Evolutionary conservation across 2,888 invertebrate genomes (phyloP), one percentile per base, ranked within the genome.

Genomic region (Metopia argyrocephala): DNA sequence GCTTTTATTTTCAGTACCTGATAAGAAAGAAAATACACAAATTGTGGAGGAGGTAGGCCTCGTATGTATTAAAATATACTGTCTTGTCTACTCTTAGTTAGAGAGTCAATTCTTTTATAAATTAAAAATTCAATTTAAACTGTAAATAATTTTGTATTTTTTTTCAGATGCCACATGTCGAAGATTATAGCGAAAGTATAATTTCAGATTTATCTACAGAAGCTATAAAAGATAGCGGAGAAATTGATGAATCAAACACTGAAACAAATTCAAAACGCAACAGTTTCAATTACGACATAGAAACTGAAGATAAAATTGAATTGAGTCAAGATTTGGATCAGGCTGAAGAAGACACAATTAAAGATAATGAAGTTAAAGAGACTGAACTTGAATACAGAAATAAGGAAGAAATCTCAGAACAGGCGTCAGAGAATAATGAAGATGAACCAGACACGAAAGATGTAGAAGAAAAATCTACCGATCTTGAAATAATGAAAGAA

Each of bases 131-230:
- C 9, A 31, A 57, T 9, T 15, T 2, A 54, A 54, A 25, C 2
- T 27, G n/a, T 15, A 4, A 25, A 52, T 21, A 23, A 9, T 21
- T 15, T 52, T 52, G 15, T 21, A 12, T 52, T 52, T 15, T 27
- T 6, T 62, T 66, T n/a, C 12, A 78, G 76, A n/a, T 23, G 1
- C 2, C 5, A 0, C 15, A 46, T 1, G 1, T 7, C 15, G 66
- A 71, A 0, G 69, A 73, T 6, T 83, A 83, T 64, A 85, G 85
- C 3, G 85, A 86, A 52, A 86, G 85, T 25, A 64, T 76, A 5
- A 71, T 78, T 38, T 85, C 87, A 0, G 84, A 84, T 15, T 78
- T 84, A 9, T 86, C 87, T 0, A 86, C 83, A 18, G 82, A 83
- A 78, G 87, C 86, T 21, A 38, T 76, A 23, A 84, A 82, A 15